A percentile compares a stretch with the other conserved stretches of the same genome.
Conservation (phyloP, 2,888 invertebrate genomes). For the Philereme vetulata region DNA sequence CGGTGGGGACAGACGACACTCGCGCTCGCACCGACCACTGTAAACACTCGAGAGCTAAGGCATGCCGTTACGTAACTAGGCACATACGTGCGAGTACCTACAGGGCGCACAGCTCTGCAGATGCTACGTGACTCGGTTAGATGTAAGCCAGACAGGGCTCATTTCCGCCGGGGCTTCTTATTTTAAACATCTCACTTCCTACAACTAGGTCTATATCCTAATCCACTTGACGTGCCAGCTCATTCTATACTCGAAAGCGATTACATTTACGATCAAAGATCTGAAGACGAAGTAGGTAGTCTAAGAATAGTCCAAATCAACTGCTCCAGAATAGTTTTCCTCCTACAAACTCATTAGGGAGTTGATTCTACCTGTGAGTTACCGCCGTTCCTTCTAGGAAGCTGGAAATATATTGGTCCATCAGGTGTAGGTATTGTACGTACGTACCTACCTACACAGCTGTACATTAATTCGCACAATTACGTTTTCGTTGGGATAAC, state of each 20-base stretch:
- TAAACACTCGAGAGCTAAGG: slow-evolving; percentile 68
- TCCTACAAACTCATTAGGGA: slow-evolving; percentile 12
- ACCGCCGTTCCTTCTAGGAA: slow-evolving; percentile 16
- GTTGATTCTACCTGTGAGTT: slow-evolving; percentile 16
- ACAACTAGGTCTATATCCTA: slow-evolving; percentile 16
- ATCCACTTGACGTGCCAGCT: slow-evolving; percentile 18
- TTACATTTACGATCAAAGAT: slow-evolving; percentile 20
- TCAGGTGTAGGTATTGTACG: background rate
- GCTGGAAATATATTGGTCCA: background rate
- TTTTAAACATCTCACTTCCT: slow-evolving; percentile 27
- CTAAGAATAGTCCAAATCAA: slow-evolving; percentile 21
- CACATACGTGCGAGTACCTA: slow-evolving; percentile 31
- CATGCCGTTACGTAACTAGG: slow-evolving; percentile 69
- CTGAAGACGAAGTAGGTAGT: slow-evolving; percentile 14
- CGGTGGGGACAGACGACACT: slow-evolving; percentile 80
- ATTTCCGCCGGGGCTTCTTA: slow-evolving; percentile 29
- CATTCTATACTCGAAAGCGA: slow-evolving; percentile 11
- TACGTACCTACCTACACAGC: background rate
- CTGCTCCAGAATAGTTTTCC: slow-evolving; percentile 20
- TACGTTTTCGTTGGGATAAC: slow-evolving; percentile 1
- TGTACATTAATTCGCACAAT: background rate
- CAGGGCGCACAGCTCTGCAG: slow-evolving; percentile 42
- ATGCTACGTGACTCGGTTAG: slow-evolving; percentile 38
- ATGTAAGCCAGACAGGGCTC: slow-evolving; percentile 26
- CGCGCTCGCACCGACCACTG: slow-evolving; percentile 68